These are phyloP conservation scores for Baccha elongata DNA, from an alignment of 2,888 invertebrate genomes.

Conservation along the genomic window DNA sequence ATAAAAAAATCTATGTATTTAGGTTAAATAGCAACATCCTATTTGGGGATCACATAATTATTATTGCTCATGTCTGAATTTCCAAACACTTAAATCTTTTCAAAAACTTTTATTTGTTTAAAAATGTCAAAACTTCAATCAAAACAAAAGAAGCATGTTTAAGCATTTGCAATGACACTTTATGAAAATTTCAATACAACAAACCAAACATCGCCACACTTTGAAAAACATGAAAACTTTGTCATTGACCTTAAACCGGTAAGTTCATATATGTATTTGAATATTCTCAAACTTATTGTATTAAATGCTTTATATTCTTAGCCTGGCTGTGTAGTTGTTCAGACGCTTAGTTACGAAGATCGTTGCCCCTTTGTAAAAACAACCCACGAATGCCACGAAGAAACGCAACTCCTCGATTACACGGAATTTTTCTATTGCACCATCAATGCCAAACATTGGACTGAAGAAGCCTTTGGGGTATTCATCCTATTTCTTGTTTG, in stretches of 20 bases:
- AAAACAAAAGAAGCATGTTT: neutral
- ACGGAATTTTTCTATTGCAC: conserved; percentile 80
- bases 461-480: conserved; percentile 64
- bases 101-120: neutral
- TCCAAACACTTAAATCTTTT: too few species aligned
- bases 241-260: conserved; percentile 49
- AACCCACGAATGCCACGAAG: conserved; percentile 77
- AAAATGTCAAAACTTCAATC: neutral
- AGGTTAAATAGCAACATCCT: too few species aligned
- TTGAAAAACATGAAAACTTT: conserved; percentile 56
- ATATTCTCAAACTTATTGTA: conserved; percentile 55
- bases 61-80: too few species aligned
- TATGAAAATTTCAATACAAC: conserved; percentile 58
- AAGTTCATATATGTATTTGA: too few species aligned
- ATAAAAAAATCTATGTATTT: too few species aligned
- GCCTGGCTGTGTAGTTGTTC: conserved; percentile 80
- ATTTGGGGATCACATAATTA: too few species aligned
- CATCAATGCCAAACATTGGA: conserved; percentile 75
- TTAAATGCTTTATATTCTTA: neutral
- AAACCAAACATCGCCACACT: conserved; percentile 41
- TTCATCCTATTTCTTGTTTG: conserved; percentile 64
- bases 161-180: conserved; percentile 13
- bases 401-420: conserved; percentile 79
- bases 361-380: conserved; percentile 81
- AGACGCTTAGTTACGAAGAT: conserved; percentile 76